Evolutionary conservation across 2,113 vertebrate genomes (phyloP).

Genomic region (Aviceda subcristata): DNA sequence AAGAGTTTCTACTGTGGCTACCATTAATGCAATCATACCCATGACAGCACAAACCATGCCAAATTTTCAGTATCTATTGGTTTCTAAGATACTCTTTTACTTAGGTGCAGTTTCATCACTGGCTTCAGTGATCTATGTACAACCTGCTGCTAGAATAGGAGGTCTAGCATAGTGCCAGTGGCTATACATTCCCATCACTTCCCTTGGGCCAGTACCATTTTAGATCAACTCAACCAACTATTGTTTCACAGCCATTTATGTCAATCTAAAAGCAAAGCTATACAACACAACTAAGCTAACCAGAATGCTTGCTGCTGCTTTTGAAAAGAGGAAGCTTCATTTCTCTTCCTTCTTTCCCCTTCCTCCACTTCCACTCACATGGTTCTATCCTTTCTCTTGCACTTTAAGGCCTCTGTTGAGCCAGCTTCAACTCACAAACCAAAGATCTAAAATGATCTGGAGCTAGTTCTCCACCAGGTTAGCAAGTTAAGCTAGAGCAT

Average conservation of each 20-base stretch:
- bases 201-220: not conserved
- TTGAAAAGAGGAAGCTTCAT: not conserved
- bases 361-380: not conserved
- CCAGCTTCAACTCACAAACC: not conserved
- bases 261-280: not conserved
- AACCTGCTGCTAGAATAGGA: not conserved
- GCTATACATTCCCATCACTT: not conserved
- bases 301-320: not conserved
- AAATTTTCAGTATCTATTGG: not conserved
- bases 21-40: not conserved
- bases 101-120: not conserved
- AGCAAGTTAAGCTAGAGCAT: not conserved
- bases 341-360: not conserved
- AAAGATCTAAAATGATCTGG: not conserved
- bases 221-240: not conserved
- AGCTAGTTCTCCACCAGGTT: not conserved
- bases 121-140: not conserved
- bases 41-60: not conserved
- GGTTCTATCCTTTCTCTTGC: not conserved
- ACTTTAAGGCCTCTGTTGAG: not conserved
- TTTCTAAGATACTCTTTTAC: not conserved
- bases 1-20: not conserved
- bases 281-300: not conserved
- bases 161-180: not conserved
- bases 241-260: not conserved